These are phyloP conservation scores for Notothenia coriiceps DNA, from an alignment of 2,113 vertebrate species.

Conservation along the genomic window DNA sequence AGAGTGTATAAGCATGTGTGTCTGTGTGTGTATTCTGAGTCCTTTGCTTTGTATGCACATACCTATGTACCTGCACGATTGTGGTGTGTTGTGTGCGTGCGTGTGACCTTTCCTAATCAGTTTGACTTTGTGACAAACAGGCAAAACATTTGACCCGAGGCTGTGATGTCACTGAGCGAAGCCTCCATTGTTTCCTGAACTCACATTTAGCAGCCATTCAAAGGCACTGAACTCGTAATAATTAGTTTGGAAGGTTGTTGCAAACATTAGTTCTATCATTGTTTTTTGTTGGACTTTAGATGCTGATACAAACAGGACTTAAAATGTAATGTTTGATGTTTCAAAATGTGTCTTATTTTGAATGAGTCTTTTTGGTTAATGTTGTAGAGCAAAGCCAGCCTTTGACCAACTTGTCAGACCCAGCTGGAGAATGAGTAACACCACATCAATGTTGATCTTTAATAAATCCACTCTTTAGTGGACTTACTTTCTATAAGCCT, in stretches of 20 bases:
- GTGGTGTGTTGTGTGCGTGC: constrained; percentile 1
- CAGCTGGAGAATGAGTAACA: constrained; percentile 5
- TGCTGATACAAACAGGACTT: constrained; percentile 12
- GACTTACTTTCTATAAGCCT: constrained; percentile 22
- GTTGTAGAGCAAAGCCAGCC: constrained; percentile 2
- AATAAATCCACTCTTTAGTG: constrained; percentile 35
- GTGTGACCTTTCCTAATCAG: neutral
- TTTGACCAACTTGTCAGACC: constrained; percentile 2
- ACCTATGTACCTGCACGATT: constrained; percentile 15
- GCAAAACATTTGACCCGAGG: constrained; percentile 51
- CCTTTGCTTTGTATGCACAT: constrained; percentile 38
- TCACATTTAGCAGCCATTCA: constrained; percentile 37
- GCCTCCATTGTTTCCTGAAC: constrained; percentile 39
- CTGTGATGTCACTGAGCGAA: constrained; percentile 27
- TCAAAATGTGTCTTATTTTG: neutral
- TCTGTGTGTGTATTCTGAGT: constrained; percentile 5
- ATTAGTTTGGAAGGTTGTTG: constrained; percentile 63
- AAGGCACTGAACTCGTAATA: constrained; percentile 54
- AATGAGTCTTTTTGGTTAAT: neutral
- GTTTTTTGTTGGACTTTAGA: constrained; percentile 16
- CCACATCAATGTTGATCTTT: constrained; percentile 22
- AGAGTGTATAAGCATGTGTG: constrained; percentile 1
- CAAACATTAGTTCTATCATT: neutral
- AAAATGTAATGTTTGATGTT: constrained; percentile 12
- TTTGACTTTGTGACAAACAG: constrained; percentile 46